Evolutionary conservation across 1,140 invertebrate species (phyloP).

Genomic region (Zaprionus davidi): DNA sequence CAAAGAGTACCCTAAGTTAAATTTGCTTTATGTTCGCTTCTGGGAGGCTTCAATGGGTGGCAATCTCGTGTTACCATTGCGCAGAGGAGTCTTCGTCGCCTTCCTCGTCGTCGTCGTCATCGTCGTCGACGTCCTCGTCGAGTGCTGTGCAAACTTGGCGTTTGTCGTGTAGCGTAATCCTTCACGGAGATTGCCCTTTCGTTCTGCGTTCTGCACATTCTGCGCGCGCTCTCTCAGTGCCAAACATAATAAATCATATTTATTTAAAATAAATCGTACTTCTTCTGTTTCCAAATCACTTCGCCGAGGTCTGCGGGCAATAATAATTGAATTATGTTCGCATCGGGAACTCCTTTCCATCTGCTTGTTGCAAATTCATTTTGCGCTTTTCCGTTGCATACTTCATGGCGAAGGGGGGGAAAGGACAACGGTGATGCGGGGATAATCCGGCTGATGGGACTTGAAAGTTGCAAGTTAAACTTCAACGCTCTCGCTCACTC

Average conservation of each 20-base stretch:
- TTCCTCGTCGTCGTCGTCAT: conserved; percentile 16
- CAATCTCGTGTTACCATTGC: conserved; percentile 43
- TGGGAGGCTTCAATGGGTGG: neutral
- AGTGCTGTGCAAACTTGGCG: conserved; percentile 66
- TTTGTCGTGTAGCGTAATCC: conserved; percentile 52
- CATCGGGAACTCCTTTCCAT: conserved; percentile 42
- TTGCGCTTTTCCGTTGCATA: conserved; percentile 35
- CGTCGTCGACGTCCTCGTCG: conserved; percentile 21
- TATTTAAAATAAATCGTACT: conserved; percentile 76
- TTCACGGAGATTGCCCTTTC: conserved; percentile 61
- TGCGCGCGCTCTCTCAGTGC: conserved; percentile 32
- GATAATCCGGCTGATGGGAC: conserved; percentile 35
- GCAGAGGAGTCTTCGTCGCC: neutral
- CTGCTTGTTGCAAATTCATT: conserved; percentile 37
- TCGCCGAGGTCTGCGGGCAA: conserved; percentile 42
- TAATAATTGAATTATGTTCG: conserved; percentile 77
- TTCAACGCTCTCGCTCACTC: neutral
- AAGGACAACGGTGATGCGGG: neutral
- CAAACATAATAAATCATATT: conserved; percentile 83
- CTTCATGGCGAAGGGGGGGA: conserved; percentile 12
- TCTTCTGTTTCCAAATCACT: conserved; percentile 40
- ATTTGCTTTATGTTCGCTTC: conserved; percentile 49
- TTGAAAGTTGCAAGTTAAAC: conserved; percentile 30
- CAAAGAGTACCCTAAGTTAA: conserved; percentile 68
- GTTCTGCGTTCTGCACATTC: neutral